phyloP scores from a whole-genome alignment of 1,140 invertebrate species.

The Cyphomyrmex costatus region DNA sequence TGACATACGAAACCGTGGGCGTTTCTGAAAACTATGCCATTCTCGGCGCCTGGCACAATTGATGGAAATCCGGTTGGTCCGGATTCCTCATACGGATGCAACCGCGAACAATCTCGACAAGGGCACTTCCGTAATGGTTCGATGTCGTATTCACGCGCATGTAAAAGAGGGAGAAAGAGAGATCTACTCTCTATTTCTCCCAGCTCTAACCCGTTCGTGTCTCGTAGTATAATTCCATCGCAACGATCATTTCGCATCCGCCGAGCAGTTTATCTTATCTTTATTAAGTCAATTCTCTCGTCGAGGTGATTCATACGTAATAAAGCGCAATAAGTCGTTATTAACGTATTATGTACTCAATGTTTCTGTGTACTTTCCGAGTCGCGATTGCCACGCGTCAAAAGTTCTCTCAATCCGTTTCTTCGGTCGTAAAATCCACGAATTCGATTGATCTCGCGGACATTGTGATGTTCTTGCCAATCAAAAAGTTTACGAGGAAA shows the following conservation, averaged over 20 bases:
- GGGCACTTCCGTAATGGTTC: constrained; percentile 63
- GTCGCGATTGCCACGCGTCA: constrained; percentile 7
- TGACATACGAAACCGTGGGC: constrained; percentile 76
- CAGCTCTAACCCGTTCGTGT: constrained; percentile 3
- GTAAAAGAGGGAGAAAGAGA: too few relatives aligned
- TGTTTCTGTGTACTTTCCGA: neutral
- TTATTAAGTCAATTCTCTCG: constrained; percentile 49
- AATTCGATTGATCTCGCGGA: neutral
- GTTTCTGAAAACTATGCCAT: constrained; percentile 77
- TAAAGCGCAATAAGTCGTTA: constrained; percentile 39
- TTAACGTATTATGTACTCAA: constrained; percentile 33
- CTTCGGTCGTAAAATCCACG: neutral
- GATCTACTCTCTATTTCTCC: neutral
- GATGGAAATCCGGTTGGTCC: constrained; percentile 76
- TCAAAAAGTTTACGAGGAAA: neutral
- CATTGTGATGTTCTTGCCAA: neutral
- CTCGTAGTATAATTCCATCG: constrained; percentile 1
- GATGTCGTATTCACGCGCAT: constrained; percentile 23
- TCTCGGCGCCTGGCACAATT: constrained; percentile 69
- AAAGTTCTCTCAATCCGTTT: neutral
- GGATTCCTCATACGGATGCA: constrained; percentile 66
- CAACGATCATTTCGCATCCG: constrained; percentile 9
- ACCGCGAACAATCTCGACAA: constrained; percentile 58
- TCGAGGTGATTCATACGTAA: constrained; percentile 29
- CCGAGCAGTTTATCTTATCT: constrained; percentile 52